A percentile compares a stretch with the other conserved stretches of the same genome.
Evolutionary conservation across 2,797 vertebrate genomes (phyloP).

Genomic region (Neostethus bicornis): DNA sequence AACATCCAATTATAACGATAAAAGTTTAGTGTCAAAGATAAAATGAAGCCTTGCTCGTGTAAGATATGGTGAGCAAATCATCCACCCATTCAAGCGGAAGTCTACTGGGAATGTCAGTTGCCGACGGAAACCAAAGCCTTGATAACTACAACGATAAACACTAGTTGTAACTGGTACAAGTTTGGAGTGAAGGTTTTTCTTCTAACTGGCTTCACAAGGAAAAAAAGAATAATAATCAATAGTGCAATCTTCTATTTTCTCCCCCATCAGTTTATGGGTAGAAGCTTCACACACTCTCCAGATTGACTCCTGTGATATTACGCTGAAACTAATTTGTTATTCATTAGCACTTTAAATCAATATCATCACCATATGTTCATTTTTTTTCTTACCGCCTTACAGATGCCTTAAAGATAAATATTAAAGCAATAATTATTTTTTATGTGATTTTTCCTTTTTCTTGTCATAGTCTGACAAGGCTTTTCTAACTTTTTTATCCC

Average conservation of each 20-base stretch:
- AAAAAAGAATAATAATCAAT: constrained; percentile 9
- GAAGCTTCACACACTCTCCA: background rate
- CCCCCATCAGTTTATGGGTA: background rate
- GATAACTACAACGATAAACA: constrained; percentile 24
- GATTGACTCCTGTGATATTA: background rate
- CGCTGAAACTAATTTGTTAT: background rate
- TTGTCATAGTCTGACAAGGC: background rate
- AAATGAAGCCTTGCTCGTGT: constrained; percentile 31
- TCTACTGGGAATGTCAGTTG: constrained; percentile 47
- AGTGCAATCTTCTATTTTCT: background rate
- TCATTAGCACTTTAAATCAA: background rate
- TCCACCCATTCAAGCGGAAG: constrained; percentile 57
- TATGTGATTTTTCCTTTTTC: constrained; percentile 5
- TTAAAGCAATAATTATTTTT: background rate
- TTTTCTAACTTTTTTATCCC: background rate
- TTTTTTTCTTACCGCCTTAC: background rate
- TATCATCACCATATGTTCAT: background rate
- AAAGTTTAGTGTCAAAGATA: constrained; percentile 14
- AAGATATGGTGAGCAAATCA: constrained; percentile 54
- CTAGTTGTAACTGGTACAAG: constrained; percentile 29
- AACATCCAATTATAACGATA: constrained; percentile 9
- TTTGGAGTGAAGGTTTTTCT: background rate
- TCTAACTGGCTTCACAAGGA: constrained; percentile 5
- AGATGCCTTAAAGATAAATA: background rate
- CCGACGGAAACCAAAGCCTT: constrained; percentile 32